Conservation (phyloP, 2,113 vertebrate genomes). For the Seriola dumerili region DNA sequence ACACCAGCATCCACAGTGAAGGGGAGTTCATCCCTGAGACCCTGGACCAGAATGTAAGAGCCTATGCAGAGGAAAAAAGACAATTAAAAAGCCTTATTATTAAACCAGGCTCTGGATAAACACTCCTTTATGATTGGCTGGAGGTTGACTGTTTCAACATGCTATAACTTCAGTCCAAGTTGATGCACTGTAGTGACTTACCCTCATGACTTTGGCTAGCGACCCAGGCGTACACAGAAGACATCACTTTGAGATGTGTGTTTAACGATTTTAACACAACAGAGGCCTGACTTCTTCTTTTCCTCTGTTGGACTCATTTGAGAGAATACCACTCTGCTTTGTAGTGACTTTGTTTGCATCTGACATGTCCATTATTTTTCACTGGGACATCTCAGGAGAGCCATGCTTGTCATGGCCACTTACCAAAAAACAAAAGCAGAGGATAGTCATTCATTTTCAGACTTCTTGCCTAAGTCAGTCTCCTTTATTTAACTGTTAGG, state of each 20-base stretch:
- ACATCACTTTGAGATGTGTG: neutral
- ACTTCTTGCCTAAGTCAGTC: no score
- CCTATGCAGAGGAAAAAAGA: neutral
- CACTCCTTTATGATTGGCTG: neutral
- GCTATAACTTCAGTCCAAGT: neutral
- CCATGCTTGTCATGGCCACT: neutral
- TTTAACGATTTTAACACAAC: neutral
- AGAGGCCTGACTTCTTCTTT: neutral
- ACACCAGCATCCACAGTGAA: constrained; percentile 94
- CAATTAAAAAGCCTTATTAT: neutral
- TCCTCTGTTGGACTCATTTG: neutral
- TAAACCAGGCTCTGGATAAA: neutral
- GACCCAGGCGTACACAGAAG: neutral
- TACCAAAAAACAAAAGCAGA: neutral
- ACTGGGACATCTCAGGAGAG: neutral
- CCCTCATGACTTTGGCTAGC: neutral
- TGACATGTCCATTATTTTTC: constrained; percentile 1
- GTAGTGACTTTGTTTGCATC: neutral
- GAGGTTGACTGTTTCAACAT: neutral
- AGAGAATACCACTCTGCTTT: neutral
- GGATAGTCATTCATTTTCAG: neutral
- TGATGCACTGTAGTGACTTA: neutral
- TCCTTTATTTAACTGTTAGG: neutral
- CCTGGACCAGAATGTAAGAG: constrained; percentile 87
- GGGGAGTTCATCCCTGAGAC: constrained; percentile 94